Evolutionary conservation across 2,888 invertebrate species (phyloP).

Genomic region (Scotopteryx bipunctaria): DNA sequence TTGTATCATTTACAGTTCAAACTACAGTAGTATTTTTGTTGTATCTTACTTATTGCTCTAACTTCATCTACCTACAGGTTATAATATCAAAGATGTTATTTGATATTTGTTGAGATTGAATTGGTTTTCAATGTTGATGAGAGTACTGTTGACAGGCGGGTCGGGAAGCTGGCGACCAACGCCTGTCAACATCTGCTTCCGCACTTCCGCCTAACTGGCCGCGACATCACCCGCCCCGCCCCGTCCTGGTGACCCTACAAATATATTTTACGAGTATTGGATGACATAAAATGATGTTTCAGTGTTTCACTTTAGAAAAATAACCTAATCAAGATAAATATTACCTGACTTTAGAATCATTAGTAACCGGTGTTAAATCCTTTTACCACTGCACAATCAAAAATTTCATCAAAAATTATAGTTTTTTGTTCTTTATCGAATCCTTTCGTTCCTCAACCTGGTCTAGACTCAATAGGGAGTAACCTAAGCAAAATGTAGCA

Average conservation of each 20-base stretch:
- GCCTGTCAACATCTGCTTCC: constrained; percentile 71
- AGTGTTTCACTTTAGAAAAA: too few species aligned
- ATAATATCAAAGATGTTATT: not conserved
- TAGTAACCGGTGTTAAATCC: too few species aligned
- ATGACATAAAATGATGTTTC: constrained; percentile 16
- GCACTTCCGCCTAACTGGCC: constrained; percentile 64
- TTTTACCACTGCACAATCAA: too few species aligned
- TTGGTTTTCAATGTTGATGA: constrained; percentile 44
- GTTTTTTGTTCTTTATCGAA: too few species aligned
- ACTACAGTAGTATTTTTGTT: not conserved
- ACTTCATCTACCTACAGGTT: not conserved
- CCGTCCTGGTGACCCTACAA: constrained; percentile 46
- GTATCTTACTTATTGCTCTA: not conserved
- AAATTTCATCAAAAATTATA: too few species aligned
- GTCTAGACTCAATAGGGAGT: too few species aligned
- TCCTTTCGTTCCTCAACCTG: too few species aligned
- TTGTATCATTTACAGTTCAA: constrained; percentile 5
- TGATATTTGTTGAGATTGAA: constrained; percentile 50
- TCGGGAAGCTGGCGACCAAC: constrained; percentile 39
- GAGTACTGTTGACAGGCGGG: constrained; percentile 49
- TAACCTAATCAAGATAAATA: too few species aligned
- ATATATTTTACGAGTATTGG: constrained; percentile 38
- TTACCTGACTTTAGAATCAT: too few species aligned
- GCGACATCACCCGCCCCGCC: constrained; percentile 48
- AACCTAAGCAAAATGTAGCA: too few species aligned